Evolutionary conservation across 1,140 invertebrate genomes (phyloP).

Genomic region (Drosophila arizonae): DNA sequence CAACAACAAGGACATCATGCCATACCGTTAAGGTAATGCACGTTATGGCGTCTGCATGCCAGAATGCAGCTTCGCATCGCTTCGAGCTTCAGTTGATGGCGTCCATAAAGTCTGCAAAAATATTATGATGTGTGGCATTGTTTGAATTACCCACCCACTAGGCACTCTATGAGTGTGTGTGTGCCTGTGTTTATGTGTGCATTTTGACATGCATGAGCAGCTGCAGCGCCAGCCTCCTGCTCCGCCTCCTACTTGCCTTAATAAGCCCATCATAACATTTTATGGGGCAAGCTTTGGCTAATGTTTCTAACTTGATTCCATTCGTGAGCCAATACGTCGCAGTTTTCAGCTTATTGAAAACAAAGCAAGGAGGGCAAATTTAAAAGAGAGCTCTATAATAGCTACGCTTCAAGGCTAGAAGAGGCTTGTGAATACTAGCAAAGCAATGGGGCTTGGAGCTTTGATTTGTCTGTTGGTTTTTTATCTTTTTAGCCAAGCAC

Average conservation of each 20-base stretch:
- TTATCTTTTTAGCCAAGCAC: not conserved
- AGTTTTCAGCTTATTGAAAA: not conserved
- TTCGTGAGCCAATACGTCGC: not conserved
- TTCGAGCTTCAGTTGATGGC: constrained; percentile 35
- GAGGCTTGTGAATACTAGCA: no score
- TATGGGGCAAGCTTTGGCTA: constrained; percentile 20
- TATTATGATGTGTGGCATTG: constrained; percentile 52
- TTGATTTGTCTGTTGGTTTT: not conserved
- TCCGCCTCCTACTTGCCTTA: not conserved
- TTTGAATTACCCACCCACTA: constrained; percentile 20
- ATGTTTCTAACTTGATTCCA: constrained; percentile 21
- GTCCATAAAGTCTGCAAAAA: constrained; percentile 40
- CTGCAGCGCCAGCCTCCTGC: not conserved
- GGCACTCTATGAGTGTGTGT: not conserved
- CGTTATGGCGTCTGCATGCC: constrained; percentile 50
- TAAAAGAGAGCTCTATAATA: no score
- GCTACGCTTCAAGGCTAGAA: not conserved
- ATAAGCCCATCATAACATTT: constrained; percentile 35
- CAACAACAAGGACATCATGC: constrained; percentile 17
- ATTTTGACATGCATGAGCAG: constrained; percentile 1
- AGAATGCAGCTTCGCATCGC: constrained; percentile 33
- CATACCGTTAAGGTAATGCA: constrained; percentile 39
- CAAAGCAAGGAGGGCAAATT: no score
- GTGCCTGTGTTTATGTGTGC: not conserved
- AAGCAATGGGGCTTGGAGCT: not conserved